phyloP scores from a whole-genome alignment of 2,888 invertebrate species.

The Diplazon laetatorius region DNA sequence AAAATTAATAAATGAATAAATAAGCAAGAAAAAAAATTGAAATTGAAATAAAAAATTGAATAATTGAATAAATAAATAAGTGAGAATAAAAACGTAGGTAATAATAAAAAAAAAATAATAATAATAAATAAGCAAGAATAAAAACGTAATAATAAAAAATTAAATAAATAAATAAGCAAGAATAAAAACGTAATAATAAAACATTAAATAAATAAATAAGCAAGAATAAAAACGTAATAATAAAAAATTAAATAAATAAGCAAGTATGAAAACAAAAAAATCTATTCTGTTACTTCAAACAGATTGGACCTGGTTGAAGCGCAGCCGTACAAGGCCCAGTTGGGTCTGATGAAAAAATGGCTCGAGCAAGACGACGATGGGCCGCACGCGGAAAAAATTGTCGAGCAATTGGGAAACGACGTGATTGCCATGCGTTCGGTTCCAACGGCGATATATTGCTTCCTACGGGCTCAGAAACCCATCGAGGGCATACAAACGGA shows the following conservation, averaged over 20 bases:
- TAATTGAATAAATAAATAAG: no score
- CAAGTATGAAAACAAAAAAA: not conserved
- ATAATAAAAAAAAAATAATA: no score
- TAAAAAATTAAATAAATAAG: not conserved
- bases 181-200: not conserved
- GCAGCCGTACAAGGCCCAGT: slow-evolving; percentile 84
- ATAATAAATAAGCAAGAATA: no score
- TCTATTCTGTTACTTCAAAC: slow-evolving; percentile 53
- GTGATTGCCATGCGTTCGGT: slow-evolving; percentile 88
- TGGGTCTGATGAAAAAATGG: slow-evolving; percentile 82
- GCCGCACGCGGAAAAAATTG: slow-evolving; percentile 83
- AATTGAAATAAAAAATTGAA: no score
- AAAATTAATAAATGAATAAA: no score
- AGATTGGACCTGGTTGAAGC: slow-evolving; percentile 80
- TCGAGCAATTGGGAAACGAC: slow-evolving; percentile 85
- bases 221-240: not conserved
- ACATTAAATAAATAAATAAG: not conserved
- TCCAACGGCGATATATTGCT: slow-evolving; percentile 89
- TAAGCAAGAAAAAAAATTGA: no score
- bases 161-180: no score
- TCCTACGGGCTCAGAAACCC: slow-evolving; percentile 84
- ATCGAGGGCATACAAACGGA: slow-evolving; percentile 83
- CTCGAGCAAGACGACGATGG: slow-evolving; percentile 73
- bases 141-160: no score
- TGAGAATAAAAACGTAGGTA: no score